These are phyloP conservation scores for Drosophila histrio DNA, from an alignment of 2,888 invertebrate species.

Conservation along the genomic window DNA sequence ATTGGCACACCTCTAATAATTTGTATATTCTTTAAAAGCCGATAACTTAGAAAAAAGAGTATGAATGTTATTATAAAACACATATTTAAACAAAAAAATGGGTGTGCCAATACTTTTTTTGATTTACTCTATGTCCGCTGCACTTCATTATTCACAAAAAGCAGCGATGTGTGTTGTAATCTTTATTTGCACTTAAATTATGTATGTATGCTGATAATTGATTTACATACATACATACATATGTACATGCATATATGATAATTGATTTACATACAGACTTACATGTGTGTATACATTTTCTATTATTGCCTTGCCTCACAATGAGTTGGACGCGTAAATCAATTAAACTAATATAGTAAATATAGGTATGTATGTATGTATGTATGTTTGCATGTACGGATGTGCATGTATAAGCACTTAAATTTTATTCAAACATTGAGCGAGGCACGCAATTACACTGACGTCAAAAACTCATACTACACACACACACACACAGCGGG, in stretches of 20 bases:
- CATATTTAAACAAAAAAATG: too few relatives aligned
- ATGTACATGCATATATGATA: not conserved
- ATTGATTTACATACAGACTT: not conserved
- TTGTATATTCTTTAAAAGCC: too few relatives aligned
- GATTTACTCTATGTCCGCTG: too few relatives aligned
- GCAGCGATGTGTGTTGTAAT: too few relatives aligned
- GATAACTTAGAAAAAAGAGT: too few relatives aligned
- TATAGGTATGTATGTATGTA: not conserved
- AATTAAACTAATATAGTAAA: slow-evolving; percentile 33
- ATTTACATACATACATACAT: not conserved
- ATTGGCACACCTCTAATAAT: too few relatives aligned
- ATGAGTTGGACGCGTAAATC: slow-evolving; percentile 31
- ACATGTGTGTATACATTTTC: not conserved
- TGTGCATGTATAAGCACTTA: slow-evolving; percentile 5
- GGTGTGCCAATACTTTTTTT: too few relatives aligned
- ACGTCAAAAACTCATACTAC: slow-evolving; percentile 2
- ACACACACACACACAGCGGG: not conserved
- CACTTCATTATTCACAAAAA: too few relatives aligned
- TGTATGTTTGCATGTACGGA: not conserved
- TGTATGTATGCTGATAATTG: not conserved
- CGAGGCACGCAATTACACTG: slow-evolving; percentile 7
- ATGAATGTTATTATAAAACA: too few relatives aligned
- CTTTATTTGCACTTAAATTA: not conserved
- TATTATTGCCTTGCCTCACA: not conserved
- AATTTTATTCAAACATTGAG: slow-evolving; percentile 12